Conservation (phyloP, 1,140 invertebrate genomes). For the Drosophila elegans region DNA sequence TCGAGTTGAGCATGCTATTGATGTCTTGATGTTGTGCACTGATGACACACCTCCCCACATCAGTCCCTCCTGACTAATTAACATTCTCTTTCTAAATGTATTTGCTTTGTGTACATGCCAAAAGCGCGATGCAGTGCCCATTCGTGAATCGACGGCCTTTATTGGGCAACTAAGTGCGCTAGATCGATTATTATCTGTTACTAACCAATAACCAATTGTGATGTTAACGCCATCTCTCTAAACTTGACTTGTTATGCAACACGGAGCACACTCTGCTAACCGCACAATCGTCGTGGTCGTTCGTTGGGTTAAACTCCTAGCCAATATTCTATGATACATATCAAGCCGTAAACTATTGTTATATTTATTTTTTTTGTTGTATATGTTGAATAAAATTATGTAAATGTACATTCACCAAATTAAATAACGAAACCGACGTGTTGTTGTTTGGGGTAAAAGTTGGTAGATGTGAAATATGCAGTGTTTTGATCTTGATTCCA, state of each 20-base stretch:
- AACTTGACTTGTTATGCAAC: conserved; percentile 35
- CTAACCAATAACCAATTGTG: conserved; percentile 60
- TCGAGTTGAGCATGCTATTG: conserved; percentile 77
- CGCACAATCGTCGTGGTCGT: conserved; percentile 31
- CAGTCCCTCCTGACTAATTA: conserved; percentile 34
- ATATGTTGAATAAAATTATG: conserved; percentile 23
- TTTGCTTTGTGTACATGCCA: conserved; percentile 34
- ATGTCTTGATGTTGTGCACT: conserved; percentile 49
- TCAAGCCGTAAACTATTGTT: conserved; percentile 25
- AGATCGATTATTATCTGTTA: conserved; percentile 18
- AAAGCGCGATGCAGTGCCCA: conserved; percentile 57
- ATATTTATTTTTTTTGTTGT: conserved; percentile 18
- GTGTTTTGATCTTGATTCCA: conserved; percentile 52
- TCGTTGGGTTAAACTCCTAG: conserved; percentile 19
- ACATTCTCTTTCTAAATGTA: conserved; percentile 45
- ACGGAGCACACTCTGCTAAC: conserved; percentile 59
- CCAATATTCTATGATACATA: conserved; percentile 46
- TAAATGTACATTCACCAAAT: conserved; percentile 39
- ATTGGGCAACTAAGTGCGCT: conserved; percentile 63
- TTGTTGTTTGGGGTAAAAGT: neutral
- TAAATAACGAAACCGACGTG: neutral
- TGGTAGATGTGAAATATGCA: neutral
- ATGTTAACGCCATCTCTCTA: conserved; percentile 55
- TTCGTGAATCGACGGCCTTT: conserved; percentile 67
- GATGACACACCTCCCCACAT: conserved; percentile 1